Evolutionary conservation across 2,113 vertebrate genomes (phyloP), one percentile per base, ranked within the genome.

Genomic region (Phyllostomus discolor): DNA sequence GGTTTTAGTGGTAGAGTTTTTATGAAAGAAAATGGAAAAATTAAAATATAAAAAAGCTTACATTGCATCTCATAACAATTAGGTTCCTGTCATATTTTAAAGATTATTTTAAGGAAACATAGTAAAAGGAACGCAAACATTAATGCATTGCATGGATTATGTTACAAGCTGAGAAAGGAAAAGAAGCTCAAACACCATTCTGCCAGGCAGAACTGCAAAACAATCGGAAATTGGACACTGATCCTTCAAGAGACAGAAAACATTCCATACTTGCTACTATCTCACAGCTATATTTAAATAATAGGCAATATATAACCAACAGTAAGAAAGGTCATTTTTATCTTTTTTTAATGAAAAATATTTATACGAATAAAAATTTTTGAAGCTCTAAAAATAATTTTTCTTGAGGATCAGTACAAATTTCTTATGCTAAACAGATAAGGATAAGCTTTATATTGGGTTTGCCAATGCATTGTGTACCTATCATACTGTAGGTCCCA

Each of bases 191-290:
- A 98, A 96, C 97, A 97, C 22, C 91, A 97, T 95, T 94, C 95
- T 97, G 98, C 94, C 97, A 98, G 98, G 98, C 98, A 98, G 92
- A 98, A 94, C 95, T 93, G 97, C 98, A 98, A 97, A 98, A 95
- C 90, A 97, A 95, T 46, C 43, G 97, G 98, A 98, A 99, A 98
- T 98, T 98, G 96, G 97, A 98, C 97, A 98, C 98, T 98, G 98
- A 98, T 98, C 98, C 98, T 97, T 87, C 92, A 97, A 97, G 88
- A 90, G 16, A 79, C 0, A 81, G 78, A 96, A 94, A 46, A 69
- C 28, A 35, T 94, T 64, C 2, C 12, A 88, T 11, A 90, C 11
- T 96, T 91, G 48, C 48, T 87, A 95, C 17, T 59, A 73, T 85
- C 54, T 96, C 52, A 87, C 17, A 81, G 80, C 33, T 33, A 31